phyloP scores from a whole-genome alignment of 92 coral and sea anemone genomes.

The Parazoanthus atlanticus region DNA sequence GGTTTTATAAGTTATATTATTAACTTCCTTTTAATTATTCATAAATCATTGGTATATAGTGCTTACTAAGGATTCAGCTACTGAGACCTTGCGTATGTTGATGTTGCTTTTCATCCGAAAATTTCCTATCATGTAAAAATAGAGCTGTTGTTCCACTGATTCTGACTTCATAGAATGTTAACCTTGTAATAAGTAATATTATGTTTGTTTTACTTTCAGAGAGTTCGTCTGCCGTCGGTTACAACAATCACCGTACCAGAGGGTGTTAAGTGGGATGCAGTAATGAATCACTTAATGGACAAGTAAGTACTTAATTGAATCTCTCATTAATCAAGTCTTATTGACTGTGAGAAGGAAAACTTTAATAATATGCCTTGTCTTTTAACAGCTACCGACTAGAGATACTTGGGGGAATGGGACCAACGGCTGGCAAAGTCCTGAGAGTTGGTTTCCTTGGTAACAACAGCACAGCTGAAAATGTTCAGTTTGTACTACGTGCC shows the following conservation, averaged over 20 bases:
- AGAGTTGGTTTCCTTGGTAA: conserved; percentile 95
- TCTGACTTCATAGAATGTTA: not conserved
- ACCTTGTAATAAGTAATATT: not conserved
- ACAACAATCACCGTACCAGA: conserved; percentile 88
- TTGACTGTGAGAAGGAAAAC: not conserved
- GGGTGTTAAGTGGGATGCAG: conserved; percentile 94
- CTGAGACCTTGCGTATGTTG: no score
- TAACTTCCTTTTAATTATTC: no score
- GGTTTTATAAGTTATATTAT: no score
- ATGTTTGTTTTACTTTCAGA: conserved; percentile 26
- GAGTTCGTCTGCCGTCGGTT: conserved; percentile 81
- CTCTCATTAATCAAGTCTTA: no score
- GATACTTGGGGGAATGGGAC: conserved; percentile 96
- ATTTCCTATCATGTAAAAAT: not conserved
- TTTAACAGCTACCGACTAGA: conserved; percentile 84
- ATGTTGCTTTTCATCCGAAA: no score
- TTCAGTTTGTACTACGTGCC: conserved; percentile 78
- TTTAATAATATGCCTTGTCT: not conserved
- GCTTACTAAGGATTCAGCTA: no score
- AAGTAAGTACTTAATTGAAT: conserved; percentile 59
- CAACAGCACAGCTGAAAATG: conserved; percentile 87
- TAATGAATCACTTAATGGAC: conserved; percentile 75
- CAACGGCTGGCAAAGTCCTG: conserved; percentile 95
- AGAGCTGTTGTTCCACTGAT: not conserved
- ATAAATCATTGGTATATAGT: no score